Base-by-base conservation (phyloP, 1,140 invertebrate genomes). In the Hyphantria cunea region DNA sequence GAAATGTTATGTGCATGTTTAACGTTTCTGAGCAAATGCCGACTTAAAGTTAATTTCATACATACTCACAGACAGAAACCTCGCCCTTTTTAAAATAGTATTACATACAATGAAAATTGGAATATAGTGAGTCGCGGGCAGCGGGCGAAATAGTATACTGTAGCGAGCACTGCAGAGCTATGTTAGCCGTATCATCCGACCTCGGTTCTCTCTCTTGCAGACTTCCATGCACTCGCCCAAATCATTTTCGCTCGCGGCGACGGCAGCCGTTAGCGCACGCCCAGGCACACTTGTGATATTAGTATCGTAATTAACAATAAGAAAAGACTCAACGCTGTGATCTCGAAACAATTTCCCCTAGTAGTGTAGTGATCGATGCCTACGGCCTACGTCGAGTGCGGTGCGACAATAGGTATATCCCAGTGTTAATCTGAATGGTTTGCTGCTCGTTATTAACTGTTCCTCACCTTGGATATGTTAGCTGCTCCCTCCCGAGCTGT, bases 171-270 rank as follows among this genome's bases (percentile, higher is more conserved):
- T n/a, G n/a, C n/a, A n/a, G 37, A 50, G 32, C 34, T 6, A n/a
- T 60, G 61, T 61, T 37, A 37, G 33, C 54, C 59, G 69, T 74
- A 61, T 80, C 71, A 77, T n/a, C 74, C 74, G 74, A 81, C 69
- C 70, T 70, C 68, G 81, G 76, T 82, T 88, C 75, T 85, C 92
- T 92, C 91, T 91, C 91, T 94, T 94, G 90, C 94, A 94, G 94
- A 94, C 94, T 94, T 94, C 93, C 93, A 93, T 92, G 92, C 93
- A 89, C 92, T 94, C 92, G 93, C 94, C 92, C 92, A 92, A 91
- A 93, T 93, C 89, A 92, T 94, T 93, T 94, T 94, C 92, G 92
- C 82, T 89, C 92, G 92, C 88, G 92, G 89, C 84, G 91, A 91
- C 91, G 91, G 91, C 84, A 87, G 92, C 91, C 92, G 90, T 76